These are phyloP conservation scores for Melieria omissa DNA, from an alignment of 2,888 invertebrate genomes.

Conservation along the genomic window DNA sequence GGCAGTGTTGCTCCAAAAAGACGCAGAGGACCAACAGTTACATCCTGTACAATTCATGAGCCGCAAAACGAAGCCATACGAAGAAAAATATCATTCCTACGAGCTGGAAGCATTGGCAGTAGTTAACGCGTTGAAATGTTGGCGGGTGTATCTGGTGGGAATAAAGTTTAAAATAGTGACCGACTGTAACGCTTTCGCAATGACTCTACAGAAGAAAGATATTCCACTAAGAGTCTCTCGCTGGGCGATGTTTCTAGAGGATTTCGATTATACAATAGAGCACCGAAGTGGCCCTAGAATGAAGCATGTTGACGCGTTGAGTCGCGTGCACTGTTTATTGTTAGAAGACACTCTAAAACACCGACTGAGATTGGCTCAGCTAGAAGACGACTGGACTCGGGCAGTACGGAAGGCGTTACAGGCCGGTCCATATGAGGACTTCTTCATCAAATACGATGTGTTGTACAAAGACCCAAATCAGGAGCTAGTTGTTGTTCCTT, in stretches of 20 bases:
- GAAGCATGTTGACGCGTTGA: too few relatives aligned
- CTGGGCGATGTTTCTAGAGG: too few relatives aligned
- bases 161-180: conserved; percentile 54
- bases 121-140: conserved; percentile 55
- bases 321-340: too few relatives aligned
- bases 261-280: too few relatives aligned
- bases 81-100: conserved; percentile 55
- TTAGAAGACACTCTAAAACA: conserved; percentile 11
- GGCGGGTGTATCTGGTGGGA: conserved; percentile 55
- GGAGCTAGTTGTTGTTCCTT: conserved; percentile 55
- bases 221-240: too few relatives aligned
- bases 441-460: conserved; percentile 33
- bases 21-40: conserved; percentile 46
- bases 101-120: conserved; percentile 59
- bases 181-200: conserved; percentile 55
- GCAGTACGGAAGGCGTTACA: conserved; percentile 32
- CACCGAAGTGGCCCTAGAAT: too few relatives aligned
- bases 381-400: conserved; percentile 29
- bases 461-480: too few relatives aligned
- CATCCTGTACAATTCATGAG: conserved; percentile 57
- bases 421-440: conserved; percentile 32
- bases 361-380: conserved; percentile 18
- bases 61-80: conserved; percentile 49
- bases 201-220: too few relatives aligned
- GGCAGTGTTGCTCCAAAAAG: conserved; percentile 35